Evolutionary conservation across 2,888 invertebrate species (phyloP).

Genomic region (Micoletzkya japonica): DNA sequence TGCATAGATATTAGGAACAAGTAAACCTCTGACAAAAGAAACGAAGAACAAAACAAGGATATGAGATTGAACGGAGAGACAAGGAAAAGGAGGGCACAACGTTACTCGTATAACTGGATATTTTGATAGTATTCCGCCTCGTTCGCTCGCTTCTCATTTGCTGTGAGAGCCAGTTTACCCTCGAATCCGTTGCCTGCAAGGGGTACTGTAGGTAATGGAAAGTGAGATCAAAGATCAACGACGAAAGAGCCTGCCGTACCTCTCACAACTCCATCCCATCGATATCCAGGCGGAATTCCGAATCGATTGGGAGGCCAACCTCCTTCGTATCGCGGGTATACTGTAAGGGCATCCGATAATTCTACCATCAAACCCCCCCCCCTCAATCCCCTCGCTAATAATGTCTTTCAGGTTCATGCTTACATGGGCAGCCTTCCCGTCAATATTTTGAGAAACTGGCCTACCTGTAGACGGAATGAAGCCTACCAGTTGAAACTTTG

Average conservation of each 20-base stretch:
- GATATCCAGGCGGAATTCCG: constrained; percentile 85
- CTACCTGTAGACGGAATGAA: too few species aligned
- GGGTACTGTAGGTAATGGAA: too few species aligned
- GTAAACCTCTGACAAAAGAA: not conserved
- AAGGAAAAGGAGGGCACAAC: too few species aligned
- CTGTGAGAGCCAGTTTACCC: constrained; percentile 71
- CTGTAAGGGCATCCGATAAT: constrained; percentile 40
- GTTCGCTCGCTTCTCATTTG: constrained; percentile 48
- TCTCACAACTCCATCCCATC: constrained; percentile 85
- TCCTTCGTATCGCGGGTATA: constrained; percentile 75
- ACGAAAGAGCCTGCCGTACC: too few species aligned
- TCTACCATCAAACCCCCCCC: not conserved
- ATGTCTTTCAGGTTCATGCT: not conserved
- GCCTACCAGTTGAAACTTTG: too few species aligned
- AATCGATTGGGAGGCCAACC: constrained; percentile 82
- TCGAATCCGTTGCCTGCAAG: constrained; percentile 82
- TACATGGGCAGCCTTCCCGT: not conserved
- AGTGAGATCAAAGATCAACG: too few species aligned
- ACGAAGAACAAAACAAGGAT: not conserved
- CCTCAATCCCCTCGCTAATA: not conserved
- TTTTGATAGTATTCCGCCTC: constrained; percentile 49
- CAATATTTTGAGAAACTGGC: too few species aligned
- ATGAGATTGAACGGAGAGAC: not conserved
- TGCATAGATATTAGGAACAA: too few species aligned
- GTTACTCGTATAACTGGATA: constrained; percentile 39